Base-by-base conservation (phyloP, 2,797 vertebrate species). In the Alca torda region DNA sequence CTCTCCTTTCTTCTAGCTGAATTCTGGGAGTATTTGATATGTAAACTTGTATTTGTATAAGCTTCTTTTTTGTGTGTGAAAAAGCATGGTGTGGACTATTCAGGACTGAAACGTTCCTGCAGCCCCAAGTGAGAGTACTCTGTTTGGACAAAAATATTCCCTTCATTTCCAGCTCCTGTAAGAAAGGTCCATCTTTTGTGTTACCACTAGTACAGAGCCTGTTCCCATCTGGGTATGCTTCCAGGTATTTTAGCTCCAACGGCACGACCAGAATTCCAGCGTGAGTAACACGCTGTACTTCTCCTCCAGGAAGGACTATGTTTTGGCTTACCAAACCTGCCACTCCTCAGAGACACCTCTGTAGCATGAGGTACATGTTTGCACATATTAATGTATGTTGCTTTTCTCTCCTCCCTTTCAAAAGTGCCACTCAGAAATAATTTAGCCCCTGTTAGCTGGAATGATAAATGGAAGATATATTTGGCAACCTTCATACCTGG, bases 371-470 rank as follows among this genome's bases (percentile, higher is more conserved):
- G 64, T 77, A 88, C 63, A 10, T 76, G 73, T 84, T 90, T 92
- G 83, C 37, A 84, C 45, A 9, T 60, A 91, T 37, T 84, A 90
- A 41, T 35, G 35, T 45, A 67, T 41, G 61, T 30, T 88, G 69
- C 79, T 91, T 89, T 88, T 82, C 96, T 94, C 76, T 54, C 82
- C 93, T 96, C 94, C 89, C 91, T 95, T 93, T 87, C 67, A 76
- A 86, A 95, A 79, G 59, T 91, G 93, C 54, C 94, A 95, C 73
- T 96, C 89, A 91, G 69, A 88, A 95, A 79, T 90, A 95, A 94
- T 97, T 96, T 84, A 79, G 48, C 23, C 30, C 26, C 61, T 95
- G 78, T 87, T 91, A 89, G 69, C 35, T 86, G 56, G 35, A 67
- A 95, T 84, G 84, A 96, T 73, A 96, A 93, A 96, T 90, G 69